Conservation (phyloP, 92 coral and sea anemone species). For the Epizoanthus stellaris region DNA sequence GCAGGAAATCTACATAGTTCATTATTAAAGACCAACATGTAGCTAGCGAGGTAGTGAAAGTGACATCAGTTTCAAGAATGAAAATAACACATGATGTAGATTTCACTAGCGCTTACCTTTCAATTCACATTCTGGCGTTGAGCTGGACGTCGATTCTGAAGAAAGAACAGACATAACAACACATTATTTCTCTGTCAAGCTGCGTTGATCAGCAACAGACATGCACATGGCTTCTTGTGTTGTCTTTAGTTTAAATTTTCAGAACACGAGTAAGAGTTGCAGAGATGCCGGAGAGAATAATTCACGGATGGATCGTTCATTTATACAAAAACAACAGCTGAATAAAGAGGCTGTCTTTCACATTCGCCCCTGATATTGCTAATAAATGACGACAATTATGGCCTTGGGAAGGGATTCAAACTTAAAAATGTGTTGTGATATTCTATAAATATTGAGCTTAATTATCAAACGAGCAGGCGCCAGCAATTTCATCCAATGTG, state of each 20-base stretch:
- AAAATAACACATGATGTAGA: not conserved
- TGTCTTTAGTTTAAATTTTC: not conserved
- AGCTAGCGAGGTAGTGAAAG: constrained; percentile 27
- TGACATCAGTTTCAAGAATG: not conserved
- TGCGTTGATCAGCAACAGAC: too few species aligned
- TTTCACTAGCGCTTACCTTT: constrained; percentile 1
- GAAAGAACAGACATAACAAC: not conserved
- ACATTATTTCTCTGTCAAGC: not conserved
- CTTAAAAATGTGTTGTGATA: not conserved
- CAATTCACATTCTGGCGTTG: constrained; percentile 30
- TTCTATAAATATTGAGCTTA: constrained; percentile 4
- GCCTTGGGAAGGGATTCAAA: not conserved
- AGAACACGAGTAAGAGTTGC: not conserved
- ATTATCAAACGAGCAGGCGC: not conserved
- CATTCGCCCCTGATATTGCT: not conserved
- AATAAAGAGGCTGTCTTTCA: constrained; percentile 2
- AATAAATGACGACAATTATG: constrained; percentile 6
- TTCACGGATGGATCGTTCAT: constrained; percentile 2
- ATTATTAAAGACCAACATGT: not conserved
- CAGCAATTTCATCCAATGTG: not conserved
- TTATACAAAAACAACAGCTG: constrained; percentile 26
- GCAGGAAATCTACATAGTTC: not conserved
- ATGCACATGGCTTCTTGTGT: not conserved
- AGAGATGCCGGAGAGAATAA: not conserved
- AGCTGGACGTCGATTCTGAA: constrained; percentile 49